Conservation (phyloP, 2,113 vertebrate species). For the Gymnorhina tibicen region DNA sequence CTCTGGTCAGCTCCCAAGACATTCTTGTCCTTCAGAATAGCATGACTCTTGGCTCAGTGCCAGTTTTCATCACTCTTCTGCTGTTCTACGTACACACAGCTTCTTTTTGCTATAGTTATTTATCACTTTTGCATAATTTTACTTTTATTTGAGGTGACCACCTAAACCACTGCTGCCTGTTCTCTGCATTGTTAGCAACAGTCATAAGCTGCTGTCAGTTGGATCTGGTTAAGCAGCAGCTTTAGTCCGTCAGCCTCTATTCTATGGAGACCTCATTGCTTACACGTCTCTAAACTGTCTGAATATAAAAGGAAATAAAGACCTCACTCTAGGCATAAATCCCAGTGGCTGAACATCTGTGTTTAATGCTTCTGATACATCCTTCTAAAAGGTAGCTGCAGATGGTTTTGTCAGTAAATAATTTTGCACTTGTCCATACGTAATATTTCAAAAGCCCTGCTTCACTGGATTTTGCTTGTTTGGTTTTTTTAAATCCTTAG, state of each 20-base stretch:
- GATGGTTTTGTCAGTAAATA: neutral
- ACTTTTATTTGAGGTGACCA: neutral
- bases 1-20: neutral
- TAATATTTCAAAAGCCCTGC: neutral
- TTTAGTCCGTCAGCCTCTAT: neutral
- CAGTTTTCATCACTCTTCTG: neutral
- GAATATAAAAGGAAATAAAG: neutral
- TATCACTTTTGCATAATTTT: neutral
- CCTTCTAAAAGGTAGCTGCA: neutral
- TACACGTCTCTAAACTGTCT: neutral
- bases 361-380: neutral
- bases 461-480: neutral
- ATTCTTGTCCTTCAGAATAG: neutral
- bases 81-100: neutral
- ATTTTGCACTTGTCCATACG: neutral
- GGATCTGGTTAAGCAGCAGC: neutral
- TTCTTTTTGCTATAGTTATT: neutral
- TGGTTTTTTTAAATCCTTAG: neutral
- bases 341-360: neutral
- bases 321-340: neutral
- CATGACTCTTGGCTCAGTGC: neutral
- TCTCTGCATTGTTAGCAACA: neutral
- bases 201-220: neutral
- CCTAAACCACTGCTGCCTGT: neutral
- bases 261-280: neutral